Conservation (phyloP, 2,888 invertebrate species). For the Aleiodes leptofemur region DNA sequence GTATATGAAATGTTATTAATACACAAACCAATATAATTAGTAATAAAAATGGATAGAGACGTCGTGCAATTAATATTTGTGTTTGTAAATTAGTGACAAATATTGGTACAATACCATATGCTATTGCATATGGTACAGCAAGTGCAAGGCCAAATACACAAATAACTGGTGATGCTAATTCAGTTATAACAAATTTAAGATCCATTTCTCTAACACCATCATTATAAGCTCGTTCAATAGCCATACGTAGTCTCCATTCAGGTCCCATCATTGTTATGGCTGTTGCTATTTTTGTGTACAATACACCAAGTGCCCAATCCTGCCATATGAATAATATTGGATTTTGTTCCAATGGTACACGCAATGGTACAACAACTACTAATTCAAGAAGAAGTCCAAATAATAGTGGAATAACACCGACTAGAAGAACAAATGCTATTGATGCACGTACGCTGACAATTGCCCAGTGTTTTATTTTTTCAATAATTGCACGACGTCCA, state of each 20-base stretch:
- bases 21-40: conserved; percentile 82
- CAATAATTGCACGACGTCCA: conserved; percentile 87
- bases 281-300: conserved; percentile 98
- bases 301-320: conserved; percentile 98
- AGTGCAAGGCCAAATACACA: conserved; percentile 92
- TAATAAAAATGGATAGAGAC: conserved; percentile 93
- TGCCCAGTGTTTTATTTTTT: conserved; percentile 84
- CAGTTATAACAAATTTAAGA: conserved; percentile 88
- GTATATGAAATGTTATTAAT: conserved; percentile 89
- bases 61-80: conserved; percentile 86
- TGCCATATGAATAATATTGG: conserved; percentile 94
- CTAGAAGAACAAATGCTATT: conserved; percentile 85
- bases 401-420: conserved; percentile 93
- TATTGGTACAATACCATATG: conserved; percentile 85
- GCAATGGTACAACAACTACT: conserved; percentile 92
- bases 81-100: conserved; percentile 80
- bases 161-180: conserved; percentile 93
- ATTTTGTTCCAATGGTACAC: conserved; percentile 94
- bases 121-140: conserved; percentile 94
- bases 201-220: conserved; percentile 96
- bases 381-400: conserved; percentile 95
- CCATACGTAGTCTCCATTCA: conserved; percentile 94
- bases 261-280: conserved; percentile 99
- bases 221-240: conserved; percentile 94
- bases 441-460: conserved; percentile 85